These are phyloP conservation scores for Limonius californicus DNA, from an alignment of 1,140 invertebrate genomes.

Conservation along the genomic window DNA sequence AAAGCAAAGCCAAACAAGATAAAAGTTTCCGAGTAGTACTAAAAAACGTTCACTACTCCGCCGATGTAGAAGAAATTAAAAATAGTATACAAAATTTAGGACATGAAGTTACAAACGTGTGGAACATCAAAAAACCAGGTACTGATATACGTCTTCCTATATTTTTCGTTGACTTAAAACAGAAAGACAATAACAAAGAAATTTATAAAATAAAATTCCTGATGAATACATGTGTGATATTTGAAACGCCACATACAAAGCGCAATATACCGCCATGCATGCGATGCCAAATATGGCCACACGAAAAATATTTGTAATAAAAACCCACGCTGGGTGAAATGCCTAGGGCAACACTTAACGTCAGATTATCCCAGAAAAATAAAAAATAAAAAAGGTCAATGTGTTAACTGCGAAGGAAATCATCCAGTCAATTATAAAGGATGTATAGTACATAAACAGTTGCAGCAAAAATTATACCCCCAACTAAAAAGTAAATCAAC, in stretches of 20 bases:
- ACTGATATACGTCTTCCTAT: conserved; percentile 34
- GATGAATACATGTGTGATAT: conserved; percentile 30
- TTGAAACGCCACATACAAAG: conserved; percentile 35
- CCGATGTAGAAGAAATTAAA: conserved; percentile 1
- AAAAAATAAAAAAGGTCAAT: neutral
- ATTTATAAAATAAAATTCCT: conserved; percentile 39
- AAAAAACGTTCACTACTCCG: conserved; percentile 12
- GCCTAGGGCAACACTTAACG: neutral
- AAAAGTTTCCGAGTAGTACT: conserved; percentile 2
- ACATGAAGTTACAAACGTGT: conserved; percentile 24
- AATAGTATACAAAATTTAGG: conserved; percentile 1
- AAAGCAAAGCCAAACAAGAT: too few relatives aligned
- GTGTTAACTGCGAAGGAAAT: neutral
- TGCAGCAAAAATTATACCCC: too few relatives aligned
- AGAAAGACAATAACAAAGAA: conserved; percentile 37
- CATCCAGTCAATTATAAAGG: neutral
- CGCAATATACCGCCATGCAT: conserved; percentile 42
- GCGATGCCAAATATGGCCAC: conserved; percentile 39
- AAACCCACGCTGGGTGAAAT: conserved; percentile 40
- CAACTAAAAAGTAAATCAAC: too few relatives aligned
- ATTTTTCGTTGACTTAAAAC: conserved; percentile 40
- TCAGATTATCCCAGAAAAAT: neutral
- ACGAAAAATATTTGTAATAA: conserved; percentile 39
- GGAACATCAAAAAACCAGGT: conserved; percentile 23
- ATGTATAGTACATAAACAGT: too few relatives aligned